Percentiles rank a stretch among this genome's conserved stretches.
Evolutionary conservation across 2,797 vertebrate genomes (phyloP).

Genomic region (Pseudopleuronectes americanus): DNA sequence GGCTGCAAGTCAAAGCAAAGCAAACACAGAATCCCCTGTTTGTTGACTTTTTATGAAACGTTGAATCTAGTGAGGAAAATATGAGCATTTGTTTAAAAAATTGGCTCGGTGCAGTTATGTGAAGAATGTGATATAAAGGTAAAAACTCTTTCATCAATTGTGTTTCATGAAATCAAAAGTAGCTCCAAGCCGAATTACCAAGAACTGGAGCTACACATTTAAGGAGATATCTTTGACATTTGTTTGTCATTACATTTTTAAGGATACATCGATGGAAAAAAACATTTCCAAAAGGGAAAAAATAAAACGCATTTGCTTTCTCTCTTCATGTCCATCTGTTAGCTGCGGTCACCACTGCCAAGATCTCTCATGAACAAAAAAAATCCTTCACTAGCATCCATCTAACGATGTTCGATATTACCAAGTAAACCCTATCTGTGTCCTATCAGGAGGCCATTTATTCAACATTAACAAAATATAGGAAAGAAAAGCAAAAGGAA

Average conservation of each 20-base stretch:
- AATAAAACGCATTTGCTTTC: background rate
- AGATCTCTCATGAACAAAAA: slow-evolving; percentile 13
- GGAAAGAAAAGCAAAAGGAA: slow-evolving; percentile 37
- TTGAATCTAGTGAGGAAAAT: slow-evolving; percentile 33
- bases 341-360: slow-evolving; percentile 8
- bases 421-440: slow-evolving; percentile 75
- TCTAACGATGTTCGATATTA: slow-evolving; percentile 71
- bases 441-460: slow-evolving; percentile 78
- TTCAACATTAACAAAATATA: slow-evolving; percentile 57
- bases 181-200: slow-evolving; percentile 32
- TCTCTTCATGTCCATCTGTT: slow-evolving; percentile 24
- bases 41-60: slow-evolving; percentile 42
- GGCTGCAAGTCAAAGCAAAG: slow-evolving; percentile 61
- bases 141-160: slow-evolving; percentile 42
- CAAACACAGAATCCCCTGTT: slow-evolving; percentile 51
- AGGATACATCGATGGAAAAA: background rate
- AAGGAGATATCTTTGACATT: slow-evolving; percentile 39
- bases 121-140: slow-evolving; percentile 43
- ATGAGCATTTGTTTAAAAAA: slow-evolving; percentile 9
- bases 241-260: slow-evolving; percentile 36
- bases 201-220: slow-evolving; percentile 10
- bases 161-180: slow-evolving; percentile 55
- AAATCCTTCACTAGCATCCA: slow-evolving; percentile 10
- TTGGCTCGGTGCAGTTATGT: slow-evolving; percentile 24
- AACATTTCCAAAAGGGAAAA: too few relatives aligned